Evolutionary conservation across 2,888 invertebrate species (phyloP).

Genomic region (Mystacides longicornis): DNA sequence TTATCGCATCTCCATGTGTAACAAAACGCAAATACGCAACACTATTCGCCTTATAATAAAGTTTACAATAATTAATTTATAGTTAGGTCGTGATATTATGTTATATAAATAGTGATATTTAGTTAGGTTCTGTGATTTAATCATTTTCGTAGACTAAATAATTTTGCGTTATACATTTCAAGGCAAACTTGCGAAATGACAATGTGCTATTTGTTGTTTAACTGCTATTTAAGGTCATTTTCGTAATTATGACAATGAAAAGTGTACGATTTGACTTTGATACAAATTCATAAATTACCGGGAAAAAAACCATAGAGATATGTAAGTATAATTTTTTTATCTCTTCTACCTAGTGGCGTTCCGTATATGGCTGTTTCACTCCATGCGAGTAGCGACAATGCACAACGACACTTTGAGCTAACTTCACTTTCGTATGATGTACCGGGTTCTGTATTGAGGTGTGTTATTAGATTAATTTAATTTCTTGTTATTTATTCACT

Average conservation of each 20-base stretch:
- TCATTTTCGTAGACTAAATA: too few relatives aligned
- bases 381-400: neutral
- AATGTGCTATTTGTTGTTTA: neutral
- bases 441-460: slow-evolving; percentile 11
- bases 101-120: too few relatives aligned
- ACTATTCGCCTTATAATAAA: too few relatives aligned
- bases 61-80: too few relatives aligned
- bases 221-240: too few relatives aligned
- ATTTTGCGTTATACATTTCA: neutral
- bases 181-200: neutral
- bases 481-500: slow-evolving; percentile 15
- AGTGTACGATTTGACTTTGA: too few relatives aligned
- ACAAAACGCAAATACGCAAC: too few relatives aligned
- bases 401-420: slow-evolving; percentile 4
- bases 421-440: slow-evolving; percentile 16
- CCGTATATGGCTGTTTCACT: neutral
- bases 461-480: slow-evolving; percentile 7
- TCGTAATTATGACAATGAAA: too few relatives aligned
- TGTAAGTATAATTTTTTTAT: neutral
- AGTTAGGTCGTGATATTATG: too few relatives aligned
- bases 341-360: neutral
- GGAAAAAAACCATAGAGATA: neutral
- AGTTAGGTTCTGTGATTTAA: too few relatives aligned
- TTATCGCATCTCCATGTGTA: too few relatives aligned
- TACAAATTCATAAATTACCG: neutral